Evolutionary conservation across 2,888 invertebrate genomes (phyloP), one percentile per base, ranked within the genome.

Genomic region (Fragum fragum): DNA sequence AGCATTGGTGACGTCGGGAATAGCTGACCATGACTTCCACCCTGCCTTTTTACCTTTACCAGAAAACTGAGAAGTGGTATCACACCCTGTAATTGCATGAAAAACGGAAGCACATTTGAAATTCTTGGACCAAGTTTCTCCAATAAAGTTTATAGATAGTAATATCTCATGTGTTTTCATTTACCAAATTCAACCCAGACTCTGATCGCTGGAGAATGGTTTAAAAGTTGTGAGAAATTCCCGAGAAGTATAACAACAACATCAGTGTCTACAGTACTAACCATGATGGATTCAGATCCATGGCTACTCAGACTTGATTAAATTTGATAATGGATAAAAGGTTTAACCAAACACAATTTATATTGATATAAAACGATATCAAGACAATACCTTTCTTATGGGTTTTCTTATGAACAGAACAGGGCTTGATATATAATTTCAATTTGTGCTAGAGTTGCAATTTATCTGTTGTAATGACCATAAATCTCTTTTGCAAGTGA

Each of bases 1-100:
- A 11, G 11, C 63, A 29, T 29, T 18, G 7, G 63, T 63, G n/a
- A 63, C 36, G 11, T 28, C 63, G 28, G 32, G 63, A 61, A 6
- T 11, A 28, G 29, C 28, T 28, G n/a, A 29, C 61, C 61, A 61
- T 29, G 57, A 23, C 23, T 57, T 57, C 23, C 86, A 89, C 61
- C 87, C 88, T 18, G 76, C 42, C 68, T 83, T 84, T 71, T 89
- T 82, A 18, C 83, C 82, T 73, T 84, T 84, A 0, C 87, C 81
- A 66, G 73, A 18, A 59, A 89, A 90, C 11, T 78, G 73, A 18
- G 84, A 89, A 9, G 81, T 81, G 32, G 76, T 63, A 76, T 90
- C 87, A 71, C 86, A 87, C 3, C 86, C 88, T 66, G 88, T 88
- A 52, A 90, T 86, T 16, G 87, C 83, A 71, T 88, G 88, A 89